Evolutionary conservation across 2,797 vertebrate species (phyloP).

Genomic region (Phalloptychus januarius): DNA sequence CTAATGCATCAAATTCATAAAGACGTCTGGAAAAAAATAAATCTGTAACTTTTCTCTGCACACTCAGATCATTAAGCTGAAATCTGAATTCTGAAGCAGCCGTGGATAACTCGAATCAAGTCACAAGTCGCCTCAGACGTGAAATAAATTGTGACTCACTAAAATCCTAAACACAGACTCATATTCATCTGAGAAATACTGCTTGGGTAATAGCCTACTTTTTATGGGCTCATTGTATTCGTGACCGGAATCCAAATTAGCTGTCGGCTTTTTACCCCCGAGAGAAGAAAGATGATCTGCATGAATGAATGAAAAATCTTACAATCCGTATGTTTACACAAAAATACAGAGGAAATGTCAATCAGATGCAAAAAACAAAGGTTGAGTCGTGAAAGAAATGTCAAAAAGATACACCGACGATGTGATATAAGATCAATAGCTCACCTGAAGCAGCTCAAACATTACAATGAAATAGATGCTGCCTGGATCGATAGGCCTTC

Average conservation of each 20-base stretch:
- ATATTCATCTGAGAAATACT: slow-evolving; percentile 25
- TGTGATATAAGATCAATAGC: slow-evolving; percentile 61
- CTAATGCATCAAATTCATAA: slow-evolving; percentile 36
- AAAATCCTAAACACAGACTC: slow-evolving; percentile 36
- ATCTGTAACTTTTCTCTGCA: slow-evolving; percentile 19
- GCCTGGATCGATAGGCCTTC: slow-evolving; percentile 26
- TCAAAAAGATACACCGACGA: slow-evolving; percentile 52
- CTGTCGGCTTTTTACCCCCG: slow-evolving; percentile 46
- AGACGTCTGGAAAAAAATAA: slow-evolving; percentile 26
- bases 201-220: slow-evolving; percentile 29
- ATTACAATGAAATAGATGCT: slow-evolving; percentile 24
- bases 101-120: slow-evolving; percentile 25
- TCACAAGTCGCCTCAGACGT: slow-evolving; percentile 27
- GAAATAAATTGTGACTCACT: slow-evolving; percentile 39
- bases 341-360: slow-evolving; percentile 73
- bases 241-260: slow-evolving; percentile 21
- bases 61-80: slow-evolving; percentile 36
- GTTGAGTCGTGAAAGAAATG: slow-evolving; percentile 68
- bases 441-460: slow-evolving; percentile 45
- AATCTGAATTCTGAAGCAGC: slow-evolving; percentile 38
- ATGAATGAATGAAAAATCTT: slow-evolving; percentile 70
- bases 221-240: slow-evolving; percentile 55
- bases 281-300: slow-evolving; percentile 55
- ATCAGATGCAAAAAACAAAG: slow-evolving; percentile 77
- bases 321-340: slow-evolving; percentile 72